These are phyloP conservation scores for Cheilosia grossa DNA, from an alignment of 2,888 invertebrate genomes.

Conservation along the genomic window DNA sequence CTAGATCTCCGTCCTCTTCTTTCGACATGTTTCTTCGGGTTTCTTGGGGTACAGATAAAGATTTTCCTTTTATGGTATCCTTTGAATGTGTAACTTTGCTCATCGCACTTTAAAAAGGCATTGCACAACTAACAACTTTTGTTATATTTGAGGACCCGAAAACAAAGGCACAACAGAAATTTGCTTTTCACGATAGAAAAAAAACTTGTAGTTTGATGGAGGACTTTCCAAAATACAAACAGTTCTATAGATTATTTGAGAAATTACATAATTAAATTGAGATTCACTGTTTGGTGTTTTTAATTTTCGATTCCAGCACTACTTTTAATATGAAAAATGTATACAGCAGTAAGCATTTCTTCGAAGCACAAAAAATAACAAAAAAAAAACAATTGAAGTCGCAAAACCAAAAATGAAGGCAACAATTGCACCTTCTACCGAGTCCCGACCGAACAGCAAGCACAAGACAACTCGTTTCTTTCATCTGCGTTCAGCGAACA, in stretches of 20 bases:
- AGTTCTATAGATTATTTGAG: not conserved
- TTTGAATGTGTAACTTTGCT: slow-evolving; percentile 5
- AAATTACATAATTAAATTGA: slow-evolving; percentile 4
- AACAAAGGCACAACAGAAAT: slow-evolving; percentile 8
- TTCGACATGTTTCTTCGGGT: slow-evolving; percentile 77
- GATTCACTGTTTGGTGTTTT: not conserved
- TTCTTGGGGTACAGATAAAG: not conserved
- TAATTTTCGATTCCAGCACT: too few species aligned
- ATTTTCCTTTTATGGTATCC: slow-evolving; percentile 45
- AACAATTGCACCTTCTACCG: too few species aligned
- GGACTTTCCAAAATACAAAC: not conserved
- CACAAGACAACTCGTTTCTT: too few species aligned
- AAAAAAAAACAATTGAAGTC: too few species aligned
- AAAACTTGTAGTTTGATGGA: not conserved
- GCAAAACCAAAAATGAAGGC: too few species aligned
- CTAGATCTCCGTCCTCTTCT: slow-evolving; percentile 81
- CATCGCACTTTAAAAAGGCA: slow-evolving; percentile 18
- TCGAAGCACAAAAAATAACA: too few species aligned
- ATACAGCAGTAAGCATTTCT: too few species aligned
- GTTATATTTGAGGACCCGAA: not conserved
- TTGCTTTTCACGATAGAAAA: not conserved
- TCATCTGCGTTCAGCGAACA: too few species aligned
- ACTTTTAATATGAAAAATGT: too few species aligned
- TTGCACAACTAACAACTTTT: not conserved
- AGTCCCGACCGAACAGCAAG: too few species aligned